A percentile compares a stretch with the other conserved stretches of the same genome.
Evolutionary conservation across 2,113 vertebrate species (phyloP).

Genomic region (Erythrocercus mccallii): DNA sequence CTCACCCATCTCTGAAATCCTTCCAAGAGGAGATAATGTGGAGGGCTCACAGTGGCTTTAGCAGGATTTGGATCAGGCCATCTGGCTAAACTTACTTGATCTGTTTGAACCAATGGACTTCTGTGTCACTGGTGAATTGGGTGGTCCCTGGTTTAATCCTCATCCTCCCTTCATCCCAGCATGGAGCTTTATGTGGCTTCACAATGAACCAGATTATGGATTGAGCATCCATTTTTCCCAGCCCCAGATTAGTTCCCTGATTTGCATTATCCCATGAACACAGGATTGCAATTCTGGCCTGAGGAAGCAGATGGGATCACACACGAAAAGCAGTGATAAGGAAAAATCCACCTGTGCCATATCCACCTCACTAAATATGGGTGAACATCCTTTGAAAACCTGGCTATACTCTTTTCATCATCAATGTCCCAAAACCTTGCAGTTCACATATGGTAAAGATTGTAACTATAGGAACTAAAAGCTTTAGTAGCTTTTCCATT

Average conservation of each 20-base stretch:
- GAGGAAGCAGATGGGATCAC: background rate
- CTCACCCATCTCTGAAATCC: background rate
- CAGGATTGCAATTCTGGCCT: rapidly evolving
- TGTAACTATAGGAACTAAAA: background rate
- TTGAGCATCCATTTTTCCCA: background rate
- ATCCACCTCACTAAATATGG: background rate
- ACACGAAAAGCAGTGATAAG: background rate
- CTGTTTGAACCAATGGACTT: background rate
- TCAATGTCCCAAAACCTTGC: background rate
- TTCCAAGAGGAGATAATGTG: background rate
- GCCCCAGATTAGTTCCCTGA: background rate
- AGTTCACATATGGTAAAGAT: background rate
- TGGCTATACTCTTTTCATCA: background rate
- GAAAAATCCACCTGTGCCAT: background rate
- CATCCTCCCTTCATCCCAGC: background rate
- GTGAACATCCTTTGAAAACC: background rate
- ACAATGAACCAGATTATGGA: background rate
- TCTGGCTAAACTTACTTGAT: background rate
- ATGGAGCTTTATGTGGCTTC: background rate
- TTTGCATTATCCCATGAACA: background rate
- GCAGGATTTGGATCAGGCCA: background rate
- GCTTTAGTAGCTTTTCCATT: background rate
- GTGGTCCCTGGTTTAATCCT: background rate
- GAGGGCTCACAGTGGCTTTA: background rate
- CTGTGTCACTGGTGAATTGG: background rate